Conservation (phyloP, 2,888 invertebrate genomes). For the Artemia sinica region DNA sequence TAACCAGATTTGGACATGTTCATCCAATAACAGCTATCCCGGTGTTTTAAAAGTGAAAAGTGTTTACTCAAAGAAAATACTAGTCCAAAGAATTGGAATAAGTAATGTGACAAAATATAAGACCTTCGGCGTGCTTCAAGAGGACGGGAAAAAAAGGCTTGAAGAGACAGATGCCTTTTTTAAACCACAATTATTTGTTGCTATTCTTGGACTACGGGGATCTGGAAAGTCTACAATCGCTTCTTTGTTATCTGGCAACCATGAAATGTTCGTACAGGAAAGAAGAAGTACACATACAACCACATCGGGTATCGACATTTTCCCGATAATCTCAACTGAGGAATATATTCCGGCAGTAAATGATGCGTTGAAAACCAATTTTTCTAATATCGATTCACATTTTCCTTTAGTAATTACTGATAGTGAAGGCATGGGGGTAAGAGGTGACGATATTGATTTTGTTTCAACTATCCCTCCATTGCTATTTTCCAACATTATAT, state of each 20-base stretch:
- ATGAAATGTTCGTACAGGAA: too few relatives aligned
- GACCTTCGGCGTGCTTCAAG: not conserved
- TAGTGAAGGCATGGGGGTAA: constrained; percentile 8
- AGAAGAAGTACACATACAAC: too few relatives aligned
- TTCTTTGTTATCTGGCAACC: too few relatives aligned
- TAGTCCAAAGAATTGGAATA: not conserved
- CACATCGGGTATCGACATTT: too few relatives aligned
- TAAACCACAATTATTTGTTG: not conserved
- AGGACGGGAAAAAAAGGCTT: not conserved
- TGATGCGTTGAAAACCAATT: too few relatives aligned
- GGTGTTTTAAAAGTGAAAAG: too few relatives aligned
- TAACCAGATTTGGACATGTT: too few relatives aligned
- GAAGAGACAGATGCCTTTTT: not conserved
- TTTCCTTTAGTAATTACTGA: not conserved
- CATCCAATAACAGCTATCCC: too few relatives aligned
- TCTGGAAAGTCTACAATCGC: constrained; percentile 11
- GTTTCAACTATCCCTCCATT: not conserved
- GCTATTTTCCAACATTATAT: too few relatives aligned
- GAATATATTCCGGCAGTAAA: too few relatives aligned
- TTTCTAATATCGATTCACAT: too few relatives aligned
- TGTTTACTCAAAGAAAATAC: not conserved
- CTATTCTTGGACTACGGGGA: not conserved
- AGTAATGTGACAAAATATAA: not conserved
- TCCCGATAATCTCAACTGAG: too few relatives aligned
- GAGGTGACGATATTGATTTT: not conserved